phyloP scores from a whole-genome alignment of 1,140 invertebrate species.

The Philaenus spumarius region DNA sequence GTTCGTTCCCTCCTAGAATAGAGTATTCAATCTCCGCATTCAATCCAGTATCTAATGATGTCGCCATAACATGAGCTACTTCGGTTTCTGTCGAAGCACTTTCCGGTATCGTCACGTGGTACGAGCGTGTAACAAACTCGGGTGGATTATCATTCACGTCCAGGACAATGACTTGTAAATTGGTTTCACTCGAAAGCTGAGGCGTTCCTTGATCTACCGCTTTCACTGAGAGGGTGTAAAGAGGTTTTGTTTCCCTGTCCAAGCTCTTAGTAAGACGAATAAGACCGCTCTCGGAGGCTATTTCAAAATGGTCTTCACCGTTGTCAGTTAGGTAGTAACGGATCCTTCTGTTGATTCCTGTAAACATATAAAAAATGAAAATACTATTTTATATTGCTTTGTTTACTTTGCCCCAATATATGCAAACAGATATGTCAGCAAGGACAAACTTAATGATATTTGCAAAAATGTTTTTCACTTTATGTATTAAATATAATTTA shows the following conservation, averaged over 20 bases:
- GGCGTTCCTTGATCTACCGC: conserved; percentile 73
- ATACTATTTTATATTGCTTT: background rate
- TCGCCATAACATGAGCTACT: conserved; percentile 75
- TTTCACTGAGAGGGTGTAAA: conserved; percentile 78
- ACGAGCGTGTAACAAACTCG: conserved; percentile 66
- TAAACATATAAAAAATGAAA: background rate
- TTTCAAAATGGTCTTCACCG: conserved; percentile 56
- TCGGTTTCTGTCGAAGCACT: conserved; percentile 65
- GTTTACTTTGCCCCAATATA: background rate
- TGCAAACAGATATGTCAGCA: background rate
- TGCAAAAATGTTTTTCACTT: background rate
- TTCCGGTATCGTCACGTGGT: conserved; percentile 67
- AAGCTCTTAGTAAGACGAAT: conserved; percentile 71
- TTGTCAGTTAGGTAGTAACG: conserved; percentile 71
- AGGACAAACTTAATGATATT: background rate
- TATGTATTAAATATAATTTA: too few relatives aligned
- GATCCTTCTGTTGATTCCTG: conserved; percentile 63
- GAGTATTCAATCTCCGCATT: conserved; percentile 91
- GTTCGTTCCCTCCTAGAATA: conserved; percentile 81
- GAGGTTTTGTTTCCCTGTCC: conserved; percentile 77
- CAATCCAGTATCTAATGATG: conserved; percentile 85
- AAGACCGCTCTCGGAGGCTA: conserved; percentile 72
- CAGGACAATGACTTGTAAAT: conserved; percentile 56
- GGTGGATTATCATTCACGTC: conserved; percentile 93
- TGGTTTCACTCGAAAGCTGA: conserved; percentile 49